These are phyloP conservation scores for Bombus ignitus DNA, from an alignment of 1,140 invertebrate genomes.

Conservation along the genomic window DNA sequence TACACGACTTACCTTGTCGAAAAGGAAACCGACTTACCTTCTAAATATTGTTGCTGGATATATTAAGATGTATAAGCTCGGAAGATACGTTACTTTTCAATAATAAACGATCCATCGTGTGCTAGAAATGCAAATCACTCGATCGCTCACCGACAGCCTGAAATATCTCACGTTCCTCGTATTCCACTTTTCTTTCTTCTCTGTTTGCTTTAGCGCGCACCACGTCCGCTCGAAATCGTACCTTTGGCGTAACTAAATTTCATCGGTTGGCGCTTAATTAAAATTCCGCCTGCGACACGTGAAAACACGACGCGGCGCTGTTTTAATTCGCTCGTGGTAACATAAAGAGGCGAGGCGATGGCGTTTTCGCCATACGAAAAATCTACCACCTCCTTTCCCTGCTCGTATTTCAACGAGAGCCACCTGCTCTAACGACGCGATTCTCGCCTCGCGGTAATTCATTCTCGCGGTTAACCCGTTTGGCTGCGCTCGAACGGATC, in stretches of 20 bases:
- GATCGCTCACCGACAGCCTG: neutral
- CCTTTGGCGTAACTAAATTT: slow-evolving; percentile 6
- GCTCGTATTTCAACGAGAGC: neutral
- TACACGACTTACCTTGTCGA: too few species aligned
- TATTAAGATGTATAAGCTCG: too few species aligned
- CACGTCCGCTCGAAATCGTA: neutral
- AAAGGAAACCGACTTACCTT: too few species aligned
- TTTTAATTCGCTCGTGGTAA: neutral
- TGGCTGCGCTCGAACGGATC: neutral
- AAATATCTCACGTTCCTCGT: neutral
- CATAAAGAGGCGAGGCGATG: neutral
- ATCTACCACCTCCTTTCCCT: neutral
- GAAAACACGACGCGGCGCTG: neutral
- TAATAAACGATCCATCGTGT: too few species aligned
- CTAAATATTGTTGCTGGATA: too few species aligned
- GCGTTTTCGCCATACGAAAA: neutral
- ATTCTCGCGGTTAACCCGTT: slow-evolving; percentile 12
- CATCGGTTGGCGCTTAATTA: slow-evolving; percentile 13
- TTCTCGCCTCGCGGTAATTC: neutral
- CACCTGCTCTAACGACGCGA: neutral
- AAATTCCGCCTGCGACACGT: neutral
- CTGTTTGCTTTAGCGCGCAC: neutral
- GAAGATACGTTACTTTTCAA: too few species aligned
- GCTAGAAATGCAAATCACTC: neutral
- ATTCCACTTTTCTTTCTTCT: neutral